Evolutionary conservation across 2,113 vertebrate genomes (phyloP).

Genomic region (Gopherus evgoodei): DNA sequence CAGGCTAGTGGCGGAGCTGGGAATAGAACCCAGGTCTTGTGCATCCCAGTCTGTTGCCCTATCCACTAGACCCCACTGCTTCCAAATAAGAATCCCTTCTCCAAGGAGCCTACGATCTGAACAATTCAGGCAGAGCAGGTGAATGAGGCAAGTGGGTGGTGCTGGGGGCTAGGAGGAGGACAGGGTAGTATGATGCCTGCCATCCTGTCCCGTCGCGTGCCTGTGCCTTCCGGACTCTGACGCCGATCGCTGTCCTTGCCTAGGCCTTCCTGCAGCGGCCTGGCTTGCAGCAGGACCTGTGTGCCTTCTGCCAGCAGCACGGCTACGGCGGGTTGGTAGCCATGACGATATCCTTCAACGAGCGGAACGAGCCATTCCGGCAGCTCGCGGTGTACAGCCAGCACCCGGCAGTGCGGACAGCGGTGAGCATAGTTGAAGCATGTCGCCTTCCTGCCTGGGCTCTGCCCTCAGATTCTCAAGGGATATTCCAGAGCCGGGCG

Average conservation of each 20-base stretch:
- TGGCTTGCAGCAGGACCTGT: conserved; percentile 82
- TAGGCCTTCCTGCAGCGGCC: conserved; percentile 85
- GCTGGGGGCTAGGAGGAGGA: neutral
- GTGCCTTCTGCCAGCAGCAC: conserved; percentile 81
- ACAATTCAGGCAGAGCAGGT: neutral
- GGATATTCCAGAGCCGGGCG: rapidly evolving
- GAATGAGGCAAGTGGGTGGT: neutral
- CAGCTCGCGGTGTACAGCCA: conserved; percentile 88
- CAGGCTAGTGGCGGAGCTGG: neutral
- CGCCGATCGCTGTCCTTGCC: rapidly evolving
- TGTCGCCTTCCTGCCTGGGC: no score
- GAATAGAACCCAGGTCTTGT: neutral
- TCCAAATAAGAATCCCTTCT: neutral
- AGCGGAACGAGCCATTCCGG: conserved; percentile 83
- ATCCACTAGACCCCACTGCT: neutral
- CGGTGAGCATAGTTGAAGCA: conserved; percentile 67
- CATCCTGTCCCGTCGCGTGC: neutral
- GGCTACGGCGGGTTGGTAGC: conserved; percentile 82
- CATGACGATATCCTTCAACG: conserved; percentile 87
- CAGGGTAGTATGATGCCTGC: neutral
- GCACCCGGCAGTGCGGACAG: conserved; percentile 65
- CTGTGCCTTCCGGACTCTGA: neutral
- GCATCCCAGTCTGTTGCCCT: neutral
- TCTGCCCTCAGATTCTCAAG: rapidly evolving
- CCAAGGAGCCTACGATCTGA: neutral